A percentile compares a stretch with the other conserved stretches of the same genome.
Conservation (phyloP, 2,113 vertebrate genomes). For the Andinoacara biseriatus region DNA sequence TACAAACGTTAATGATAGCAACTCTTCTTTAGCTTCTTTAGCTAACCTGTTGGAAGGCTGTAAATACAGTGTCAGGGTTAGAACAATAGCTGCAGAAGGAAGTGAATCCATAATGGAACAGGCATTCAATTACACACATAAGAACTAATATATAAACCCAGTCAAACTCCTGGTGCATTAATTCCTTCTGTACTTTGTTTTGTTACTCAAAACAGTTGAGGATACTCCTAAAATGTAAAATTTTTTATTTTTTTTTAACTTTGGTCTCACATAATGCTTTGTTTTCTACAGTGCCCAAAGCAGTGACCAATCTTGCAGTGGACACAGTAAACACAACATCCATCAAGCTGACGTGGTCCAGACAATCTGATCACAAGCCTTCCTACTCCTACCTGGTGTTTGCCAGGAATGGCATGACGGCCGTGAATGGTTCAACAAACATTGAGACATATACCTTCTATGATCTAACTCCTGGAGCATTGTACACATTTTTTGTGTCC, state of each 20-base stretch:
- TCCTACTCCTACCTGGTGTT: constrained; percentile 53
- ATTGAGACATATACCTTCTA: constrained; percentile 19
- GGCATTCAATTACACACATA: constrained; percentile 60
- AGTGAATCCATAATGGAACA: constrained; percentile 5
- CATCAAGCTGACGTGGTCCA: constrained; percentile 48
- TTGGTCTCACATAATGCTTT: background rate
- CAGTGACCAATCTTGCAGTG: constrained; percentile 36
- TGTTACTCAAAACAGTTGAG: no score
- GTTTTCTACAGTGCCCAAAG: constrained; percentile 47
- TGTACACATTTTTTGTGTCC: constrained; percentile 48
- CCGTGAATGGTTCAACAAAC: background rate
- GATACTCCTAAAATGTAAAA: background rate
- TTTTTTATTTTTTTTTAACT: no score
- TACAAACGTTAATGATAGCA: background rate
- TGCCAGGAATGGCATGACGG: accelerated
- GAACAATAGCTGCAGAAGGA: background rate
- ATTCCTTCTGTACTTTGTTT: background rate
- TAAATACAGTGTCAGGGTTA: constrained; percentile 46
- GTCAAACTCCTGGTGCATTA: background rate
- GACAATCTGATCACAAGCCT: constrained; percentile 35
- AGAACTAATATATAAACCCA: background rate
- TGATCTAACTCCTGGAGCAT: constrained; percentile 23
- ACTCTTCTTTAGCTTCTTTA: background rate
- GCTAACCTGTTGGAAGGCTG: constrained; percentile 44
- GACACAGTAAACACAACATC: constrained; percentile 6